These are phyloP conservation scores for Tethya wilhelma DNA, from an alignment of 37 sponge, comb jelly and placozoan species.

Conservation along the genomic window DNA sequence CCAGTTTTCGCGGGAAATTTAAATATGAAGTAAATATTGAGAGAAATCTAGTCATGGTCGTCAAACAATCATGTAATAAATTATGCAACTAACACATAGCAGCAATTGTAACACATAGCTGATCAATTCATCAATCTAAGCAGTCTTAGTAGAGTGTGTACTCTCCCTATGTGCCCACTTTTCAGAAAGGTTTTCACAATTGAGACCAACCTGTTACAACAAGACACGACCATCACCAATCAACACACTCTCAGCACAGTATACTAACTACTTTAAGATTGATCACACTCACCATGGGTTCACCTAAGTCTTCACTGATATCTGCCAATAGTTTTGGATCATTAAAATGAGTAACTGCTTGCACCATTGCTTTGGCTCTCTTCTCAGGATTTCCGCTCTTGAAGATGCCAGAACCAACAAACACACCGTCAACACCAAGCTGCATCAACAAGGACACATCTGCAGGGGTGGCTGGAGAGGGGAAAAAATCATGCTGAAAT, in stretches of 20 bases:
- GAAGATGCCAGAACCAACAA: conserved; percentile 87
- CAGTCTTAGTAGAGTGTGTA: conserved; percentile 15
- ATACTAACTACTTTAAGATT: neutral
- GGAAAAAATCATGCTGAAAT: neutral
- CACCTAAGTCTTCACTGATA: conserved; percentile 78
- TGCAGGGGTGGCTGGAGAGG: conserved; percentile 73
- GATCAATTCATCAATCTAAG: neutral
- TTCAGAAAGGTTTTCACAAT: conserved; percentile 72
- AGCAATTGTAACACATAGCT: no score
- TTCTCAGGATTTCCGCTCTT: conserved; percentile 77
- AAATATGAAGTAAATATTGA: no score
- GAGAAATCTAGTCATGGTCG: no score
- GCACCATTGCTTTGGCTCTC: conserved; percentile 81
- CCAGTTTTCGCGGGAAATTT: no score
- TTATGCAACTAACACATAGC: no score
- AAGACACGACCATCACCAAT: neutral
- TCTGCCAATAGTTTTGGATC: conserved; percentile 64
- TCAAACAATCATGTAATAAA: no score
- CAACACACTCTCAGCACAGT: neutral
- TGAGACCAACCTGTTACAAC: conserved; percentile 68
- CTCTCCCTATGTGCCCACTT: conserved; percentile 71
- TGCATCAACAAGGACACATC: conserved; percentile 85
- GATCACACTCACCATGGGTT: conserved; percentile 65
- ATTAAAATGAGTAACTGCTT: conserved; percentile 80
- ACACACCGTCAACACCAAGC: conserved; percentile 83